phyloP scores from a whole-genome alignment of 2,797 vertebrate genomes.

The Acipenser oxyrinchus region DNA sequence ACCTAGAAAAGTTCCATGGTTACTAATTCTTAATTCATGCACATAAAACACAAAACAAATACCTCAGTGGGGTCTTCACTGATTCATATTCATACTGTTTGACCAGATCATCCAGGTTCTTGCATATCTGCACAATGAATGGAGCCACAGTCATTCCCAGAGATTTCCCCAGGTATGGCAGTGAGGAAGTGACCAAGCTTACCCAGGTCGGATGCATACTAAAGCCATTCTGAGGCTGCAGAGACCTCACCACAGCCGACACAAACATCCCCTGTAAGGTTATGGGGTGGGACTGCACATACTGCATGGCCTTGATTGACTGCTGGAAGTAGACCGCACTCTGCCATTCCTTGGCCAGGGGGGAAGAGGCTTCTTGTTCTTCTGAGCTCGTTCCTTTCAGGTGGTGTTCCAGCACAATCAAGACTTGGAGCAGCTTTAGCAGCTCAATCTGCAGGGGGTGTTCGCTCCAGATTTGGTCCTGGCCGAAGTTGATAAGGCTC shows the following conservation, averaged over 20 bases:
- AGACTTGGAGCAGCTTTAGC: constrained; percentile 82
- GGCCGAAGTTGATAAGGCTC: constrained; percentile 71
- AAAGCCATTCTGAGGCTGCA: constrained; percentile 83
- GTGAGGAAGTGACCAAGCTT: constrained; percentile 69
- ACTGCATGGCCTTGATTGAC: constrained; percentile 81
- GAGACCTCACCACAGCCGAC: constrained; percentile 76
- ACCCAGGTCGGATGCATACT: constrained; percentile 95
- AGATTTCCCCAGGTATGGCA: constrained; percentile 87
- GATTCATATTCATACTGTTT: constrained; percentile 82
- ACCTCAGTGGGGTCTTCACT: constrained; percentile 68
- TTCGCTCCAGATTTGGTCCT: constrained; percentile 72
- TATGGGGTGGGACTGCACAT: constrained; percentile 80
- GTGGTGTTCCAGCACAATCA: constrained; percentile 84
- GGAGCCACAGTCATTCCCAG: constrained; percentile 86
- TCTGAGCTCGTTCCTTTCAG: constrained; percentile 46
- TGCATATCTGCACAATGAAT: constrained; percentile 84
- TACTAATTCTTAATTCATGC: too few relatives aligned
- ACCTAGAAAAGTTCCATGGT: too few relatives aligned
- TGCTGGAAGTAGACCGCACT: constrained; percentile 82
- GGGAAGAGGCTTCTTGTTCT: constrained; percentile 55
- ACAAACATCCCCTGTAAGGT: constrained; percentile 92
- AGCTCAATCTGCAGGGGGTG: constrained; percentile 88
- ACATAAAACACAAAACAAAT: constrained; percentile 10
- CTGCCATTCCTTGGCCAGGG: constrained; percentile 86
- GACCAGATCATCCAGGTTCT: constrained; percentile 87